Evolutionary conservation across 2,113 vertebrate species (phyloP), one percentile per base, ranked within the genome.

Genomic region (Conger conger): DNA sequence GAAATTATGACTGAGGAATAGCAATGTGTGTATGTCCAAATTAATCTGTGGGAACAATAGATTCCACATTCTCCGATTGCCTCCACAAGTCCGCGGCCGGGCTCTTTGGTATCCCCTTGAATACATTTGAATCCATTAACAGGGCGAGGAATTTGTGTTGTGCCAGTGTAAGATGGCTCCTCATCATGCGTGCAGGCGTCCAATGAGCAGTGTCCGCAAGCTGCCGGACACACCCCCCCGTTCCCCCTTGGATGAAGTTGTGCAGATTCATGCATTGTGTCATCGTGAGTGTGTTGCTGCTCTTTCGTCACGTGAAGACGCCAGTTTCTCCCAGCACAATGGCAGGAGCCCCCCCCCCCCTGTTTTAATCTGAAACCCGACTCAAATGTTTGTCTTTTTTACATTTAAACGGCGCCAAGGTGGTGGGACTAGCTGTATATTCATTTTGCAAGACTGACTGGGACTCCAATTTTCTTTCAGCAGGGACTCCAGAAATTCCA

Each of bases 91-190:
- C 38, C 27, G 36, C 57, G 38, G 6, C 60, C n/a, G 50, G 35
- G 76, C 79, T 36, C 35, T 82, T 82, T 23, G 40, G 45, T 35
- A 15, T 30, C 53, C 45, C n/a, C 76, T 73, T 42, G 53, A 45
- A 86, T 79, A 82, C 82, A 86, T 86, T 86, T 57, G 50, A 79
- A 86, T 60, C 50, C 42, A 79, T 86, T 86, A 79, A 20, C n/a
- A 18, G 33, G 45, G 80, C 6, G 76, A 86, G 68, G 73, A 82
- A 86, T 63, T 76, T 23, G 50, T 30, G 57, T 78, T 23, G 60
- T 82, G 81, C 35, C 81, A 82, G 37, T 82, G 27, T 33, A 79
- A 36, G 38, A 33, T 42, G 33, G 50, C 57, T 50, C 35, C 7
- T 76, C 50, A 73, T 79, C 79, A 50, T 8, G 23, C 23, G 5